Percentiles rank a stretch among this genome's conserved stretches.
Conservation (phyloP, 2,888 invertebrate genomes). For the Drosophila nr. perissopoda region DNA sequence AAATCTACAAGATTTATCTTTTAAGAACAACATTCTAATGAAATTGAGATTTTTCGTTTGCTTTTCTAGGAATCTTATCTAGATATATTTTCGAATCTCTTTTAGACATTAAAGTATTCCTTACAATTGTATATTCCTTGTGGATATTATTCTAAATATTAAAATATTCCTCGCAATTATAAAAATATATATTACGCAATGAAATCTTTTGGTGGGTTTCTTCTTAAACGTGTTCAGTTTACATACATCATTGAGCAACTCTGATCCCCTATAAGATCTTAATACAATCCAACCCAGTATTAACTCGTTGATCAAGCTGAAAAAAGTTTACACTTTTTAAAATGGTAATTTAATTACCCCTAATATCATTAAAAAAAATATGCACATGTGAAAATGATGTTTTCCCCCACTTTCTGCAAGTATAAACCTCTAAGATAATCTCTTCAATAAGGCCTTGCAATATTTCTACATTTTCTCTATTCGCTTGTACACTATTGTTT, state of each 20-base stretch:
- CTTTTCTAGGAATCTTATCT: neutral
- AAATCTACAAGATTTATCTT: neutral
- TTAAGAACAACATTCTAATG: neutral
- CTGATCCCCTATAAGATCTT: neutral
- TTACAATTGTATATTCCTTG: too few species aligned
- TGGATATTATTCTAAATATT: fast-evolving
- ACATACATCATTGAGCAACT: too few species aligned
- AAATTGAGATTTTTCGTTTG: neutral
- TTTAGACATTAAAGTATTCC: too few species aligned
- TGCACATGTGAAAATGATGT: neutral
- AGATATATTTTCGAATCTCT: neutral
- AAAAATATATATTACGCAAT: too few species aligned
- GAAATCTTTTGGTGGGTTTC: neutral
- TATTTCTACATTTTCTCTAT: neutral
- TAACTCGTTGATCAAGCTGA: neutral
- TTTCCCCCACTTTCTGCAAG: neutral
- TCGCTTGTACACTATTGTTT: neutral
- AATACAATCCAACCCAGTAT: neutral
- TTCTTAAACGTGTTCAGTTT: too few species aligned
- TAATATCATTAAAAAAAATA: neutral
- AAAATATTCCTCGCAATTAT: neutral
- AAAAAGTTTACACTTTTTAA: too few species aligned
- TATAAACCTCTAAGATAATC: neutral
- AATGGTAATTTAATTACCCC: neutral
- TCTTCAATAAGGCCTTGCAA: neutral